A percentile compares a stretch with the other conserved stretches of the same genome.
These are phyloP conservation scores for Griposia aprilina DNA, from an alignment of 2,888 invertebrate species.

Conservation along the genomic window DNA sequence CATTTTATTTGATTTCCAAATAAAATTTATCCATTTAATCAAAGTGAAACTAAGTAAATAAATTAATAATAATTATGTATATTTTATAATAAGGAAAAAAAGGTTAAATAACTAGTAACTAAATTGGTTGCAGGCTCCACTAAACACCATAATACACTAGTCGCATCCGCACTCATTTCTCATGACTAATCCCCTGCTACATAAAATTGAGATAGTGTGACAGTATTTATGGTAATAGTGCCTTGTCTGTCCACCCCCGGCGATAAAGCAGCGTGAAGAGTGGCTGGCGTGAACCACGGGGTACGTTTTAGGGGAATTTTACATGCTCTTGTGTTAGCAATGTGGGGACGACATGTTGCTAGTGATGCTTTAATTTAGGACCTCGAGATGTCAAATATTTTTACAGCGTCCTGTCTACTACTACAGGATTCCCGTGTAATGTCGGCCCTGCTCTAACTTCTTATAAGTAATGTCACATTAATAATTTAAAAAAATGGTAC, in stretches of 20 bases:
- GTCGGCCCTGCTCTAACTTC: neutral
- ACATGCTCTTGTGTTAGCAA: conserved; percentile 6
- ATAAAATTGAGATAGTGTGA: conserved; percentile 41
- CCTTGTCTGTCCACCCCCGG: conserved; percentile 38
- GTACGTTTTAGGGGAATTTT: conserved; percentile 13
- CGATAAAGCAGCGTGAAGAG: conserved; percentile 58
- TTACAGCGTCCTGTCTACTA: neutral
- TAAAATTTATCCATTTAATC: neutral
- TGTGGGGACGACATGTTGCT: neutral
- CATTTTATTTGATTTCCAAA: neutral
- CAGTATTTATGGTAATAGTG: conserved; percentile 55
- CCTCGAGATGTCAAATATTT: neutral
- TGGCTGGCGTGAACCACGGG: conserved; percentile 35
- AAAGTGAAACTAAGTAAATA: neutral
- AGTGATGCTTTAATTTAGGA: conserved; percentile 6
- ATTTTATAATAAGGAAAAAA: neutral
- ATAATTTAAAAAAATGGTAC: too few species aligned
- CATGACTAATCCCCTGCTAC: conserved; percentile 31
- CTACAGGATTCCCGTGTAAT: neutral
- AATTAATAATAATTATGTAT: too few species aligned
- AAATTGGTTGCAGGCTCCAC: neutral
- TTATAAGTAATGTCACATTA: neutral
- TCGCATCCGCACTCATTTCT: conserved; percentile 15
- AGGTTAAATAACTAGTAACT: neutral
- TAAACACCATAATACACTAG: neutral